Base-by-base conservation (phyloP, 1,140 invertebrate genomes). In the Cephus cinctus region DNA sequence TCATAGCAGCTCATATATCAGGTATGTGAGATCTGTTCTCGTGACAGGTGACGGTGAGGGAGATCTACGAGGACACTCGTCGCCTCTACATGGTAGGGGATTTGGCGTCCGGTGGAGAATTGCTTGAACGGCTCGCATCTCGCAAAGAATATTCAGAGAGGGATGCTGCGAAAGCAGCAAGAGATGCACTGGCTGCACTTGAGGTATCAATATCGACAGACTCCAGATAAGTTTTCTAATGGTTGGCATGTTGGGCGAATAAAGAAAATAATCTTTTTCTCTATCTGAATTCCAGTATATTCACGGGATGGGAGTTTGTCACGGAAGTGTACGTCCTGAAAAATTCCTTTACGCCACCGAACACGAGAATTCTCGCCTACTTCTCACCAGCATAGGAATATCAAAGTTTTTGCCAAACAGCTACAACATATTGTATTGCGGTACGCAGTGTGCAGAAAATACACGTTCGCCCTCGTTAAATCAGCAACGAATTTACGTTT, bases 101-200 rank as follows among this genome's bases (percentile, higher is more conserved):
- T 32, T 42, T 63, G 30, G 56, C 63, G 4, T 53, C 41, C 5
- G 65, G 65, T 27, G 77, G 77, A n/a, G 79, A 80, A 54, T 61
- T 80, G 2, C 79, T 80, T 61, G 79, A 80, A 56, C 67, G 78
- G 46, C 78, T 81, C 48, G 78, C 79, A 1, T 66, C 70, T 5
- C 52, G 72, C 30, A 78, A 77, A 1, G 68, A 62, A 43, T 80
- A 80, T 61, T 75, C 67, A 31, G 79, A 81, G 52, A 71, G 69
- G 47, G 78, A 80, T 63, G 78, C 79, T 6, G 71, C 79, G 2
- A 52, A 58, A 32, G 74, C 75, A 18, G 61, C 78, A 1, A 54
- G 52, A 21, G 65, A 79, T 57, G 74, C 77, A 31, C 58, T 80
- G 2, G 54, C 56, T 31, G 79, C 73, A 2, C 49, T 79, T 9